Percentiles rank a stretch among this genome's conserved stretches.
Conservation (phyloP, 2,797 vertebrate genomes). For the Microchirus variegatus region DNA sequence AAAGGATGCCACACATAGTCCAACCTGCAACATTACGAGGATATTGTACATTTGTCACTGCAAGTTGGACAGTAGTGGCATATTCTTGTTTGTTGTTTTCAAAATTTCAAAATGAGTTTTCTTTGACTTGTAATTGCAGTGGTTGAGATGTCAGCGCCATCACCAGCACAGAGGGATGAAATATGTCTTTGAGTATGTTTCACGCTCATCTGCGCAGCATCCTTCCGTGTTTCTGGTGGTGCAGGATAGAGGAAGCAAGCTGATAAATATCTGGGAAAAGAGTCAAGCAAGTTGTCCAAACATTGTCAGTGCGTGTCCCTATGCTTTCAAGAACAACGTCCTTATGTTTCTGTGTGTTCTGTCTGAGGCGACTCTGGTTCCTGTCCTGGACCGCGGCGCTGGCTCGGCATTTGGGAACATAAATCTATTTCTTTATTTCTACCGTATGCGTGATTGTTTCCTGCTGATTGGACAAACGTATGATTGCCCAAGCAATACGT, state of each 20-base stretch:
- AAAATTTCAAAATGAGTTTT: too few species aligned
- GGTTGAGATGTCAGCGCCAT: constrained; percentile 38
- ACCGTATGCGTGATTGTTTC: not conserved
- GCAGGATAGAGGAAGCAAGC: constrained; percentile 32
- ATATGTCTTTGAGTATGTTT: constrained; percentile 7
- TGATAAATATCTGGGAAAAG: constrained; percentile 77
- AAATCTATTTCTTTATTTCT: constrained; percentile 12
- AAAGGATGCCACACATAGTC: too few species aligned
- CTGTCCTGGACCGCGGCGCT: constrained; percentile 39
- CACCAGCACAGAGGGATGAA: constrained; percentile 15
- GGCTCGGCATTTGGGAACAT: constrained; percentile 20
- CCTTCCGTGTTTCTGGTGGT: constrained; percentile 16
- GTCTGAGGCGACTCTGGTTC: constrained; percentile 65
- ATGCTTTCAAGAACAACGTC: constrained; percentile 51
- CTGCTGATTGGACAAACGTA: constrained; percentile 20
- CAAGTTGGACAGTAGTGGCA: too few species aligned
- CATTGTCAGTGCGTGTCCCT: constrained; percentile 78
- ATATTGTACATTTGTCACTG: too few species aligned
- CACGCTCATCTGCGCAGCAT: constrained; percentile 14
- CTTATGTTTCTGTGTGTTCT: constrained; percentile 55
- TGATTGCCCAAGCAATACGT: constrained; percentile 35
- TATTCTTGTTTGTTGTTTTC: too few species aligned
- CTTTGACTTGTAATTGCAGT: too few species aligned
- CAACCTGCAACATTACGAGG: too few species aligned
- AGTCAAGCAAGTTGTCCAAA: constrained; percentile 77